Base-by-base conservation (phyloP, 1,140 invertebrate genomes). In the Phymastichus coffea region DNA sequence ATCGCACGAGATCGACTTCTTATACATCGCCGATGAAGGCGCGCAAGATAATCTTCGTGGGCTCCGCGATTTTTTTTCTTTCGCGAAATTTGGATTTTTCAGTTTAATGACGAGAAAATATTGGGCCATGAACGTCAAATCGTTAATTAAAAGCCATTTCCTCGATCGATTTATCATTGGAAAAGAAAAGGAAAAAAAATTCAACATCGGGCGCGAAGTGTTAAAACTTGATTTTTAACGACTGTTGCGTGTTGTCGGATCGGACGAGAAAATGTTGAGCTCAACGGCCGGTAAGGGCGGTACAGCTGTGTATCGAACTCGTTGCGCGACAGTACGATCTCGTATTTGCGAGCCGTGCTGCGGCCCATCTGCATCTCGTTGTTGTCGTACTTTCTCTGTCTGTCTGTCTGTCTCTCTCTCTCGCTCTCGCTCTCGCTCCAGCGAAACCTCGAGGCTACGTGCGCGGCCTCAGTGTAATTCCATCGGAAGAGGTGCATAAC, bases 401-500 rank as follows among this genome's bases (percentile, higher is more conserved):
- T 47, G n/a, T 23, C 41, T 37, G 38, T 56, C 53, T 43, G 25
- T 56, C 41, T 46, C 41, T 10, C 41, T 48, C 19, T 10, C 14
- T 17, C 12, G 8, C 47, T 17, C 47, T 25, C 3, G 37, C 37
- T 33, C 22, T 20, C 12, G 9, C 15, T 20, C 30, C 28, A 38
- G 30, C 35, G 48, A 14, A 48, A 51, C 43, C 15, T 48, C 37
- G n/a, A n/a, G n/a, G n/a, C n/a, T n/a, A n/a, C n/a, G n/a, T n/a
- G n/a, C n/a, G n/a, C n/a, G n/a, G n/a, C n/a, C n/a, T n/a, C n/a
- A n/a, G n/a, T n/a, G n/a, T n/a, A n/a, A n/a, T n/a, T n/a, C n/a
- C n/a, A n/a, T n/a, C n/a, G n/a, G n/a, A n/a, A n/a, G n/a, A n/a
- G n/a, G n/a, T n/a, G n/a, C n/a, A n/a, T n/a, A n/a, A n/a, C n/a